Base-by-base conservation (phyloP, 2,888 invertebrate species). In the Rambutsinella grinnellia region DNA sequence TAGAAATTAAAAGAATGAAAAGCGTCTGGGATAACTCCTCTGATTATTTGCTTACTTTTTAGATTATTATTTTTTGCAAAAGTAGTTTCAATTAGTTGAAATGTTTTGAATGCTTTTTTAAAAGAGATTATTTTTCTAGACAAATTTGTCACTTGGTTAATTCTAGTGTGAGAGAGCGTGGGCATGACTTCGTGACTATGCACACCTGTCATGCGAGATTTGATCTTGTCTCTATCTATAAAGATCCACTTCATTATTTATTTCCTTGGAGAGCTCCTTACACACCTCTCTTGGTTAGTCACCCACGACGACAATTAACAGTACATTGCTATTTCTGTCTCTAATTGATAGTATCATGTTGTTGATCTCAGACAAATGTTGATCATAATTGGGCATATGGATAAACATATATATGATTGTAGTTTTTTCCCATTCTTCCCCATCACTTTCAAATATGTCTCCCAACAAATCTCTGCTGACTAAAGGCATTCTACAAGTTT, bases 181-280 rank as follows among this genome's bases (percentile, higher is more conserved):
- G 70, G 70, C n/a, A 70, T 21, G 23, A 27, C 46, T 44, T 70
- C 70, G 70, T 70, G 70, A 70, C 70, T 70, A 62, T 70, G 70
- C 53, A 70, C 70, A 70, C 70, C 70, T 70, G 70, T 70, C 70
- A 70, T 56, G 23, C 13, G 36, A 5, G 13, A 13, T 13, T 36
- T 8, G 36, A 36, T 36, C 36, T 19, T 49, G 10, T 8, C 36
- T 36, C 36, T 36, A 36, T 13, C 36, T 36, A 47, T 47, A 47
- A 6, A 47, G n/a, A 3, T 13, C 19, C 15, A 19, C 36, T 13
- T 36, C 36, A 36, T 36, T 36, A 36, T 36, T 36, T 36, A 36
- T 36, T 36, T 36, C 36, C 36, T 36, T 13, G 3, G n/a, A 36
- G 36, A 36, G 5, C 13, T 36, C 5, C 36, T 36, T 36, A 8